phyloP scores from a whole-genome alignment of 2,113 vertebrate species.

The Brachirus orientalis region DNA sequence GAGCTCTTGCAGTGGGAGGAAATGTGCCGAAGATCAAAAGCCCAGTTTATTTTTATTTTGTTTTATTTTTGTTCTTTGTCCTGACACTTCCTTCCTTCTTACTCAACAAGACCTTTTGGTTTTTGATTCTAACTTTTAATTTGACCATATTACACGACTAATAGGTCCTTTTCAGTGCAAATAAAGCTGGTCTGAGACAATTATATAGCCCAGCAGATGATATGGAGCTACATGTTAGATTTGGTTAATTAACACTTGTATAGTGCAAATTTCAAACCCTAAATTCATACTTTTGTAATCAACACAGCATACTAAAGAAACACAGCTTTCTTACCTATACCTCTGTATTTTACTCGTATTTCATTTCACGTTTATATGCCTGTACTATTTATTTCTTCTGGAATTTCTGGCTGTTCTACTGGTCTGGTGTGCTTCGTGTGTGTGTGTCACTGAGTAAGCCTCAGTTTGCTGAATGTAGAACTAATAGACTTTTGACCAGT shows the following conservation, averaged over 20 bases:
- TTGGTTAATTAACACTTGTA: slow-evolving; percentile 35
- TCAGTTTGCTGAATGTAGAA: slow-evolving; percentile 44
- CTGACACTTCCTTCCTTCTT: slow-evolving; percentile 6
- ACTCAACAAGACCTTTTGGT: slow-evolving; percentile 17
- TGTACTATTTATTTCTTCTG: slow-evolving; percentile 66
- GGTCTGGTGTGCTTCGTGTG: slow-evolving; percentile 51
- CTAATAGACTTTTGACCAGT: slow-evolving; percentile 46
- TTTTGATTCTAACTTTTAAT: slow-evolving; percentile 29
- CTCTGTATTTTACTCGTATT: slow-evolving; percentile 31
- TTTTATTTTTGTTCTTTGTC: not conserved
- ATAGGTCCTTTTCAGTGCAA: slow-evolving; percentile 44
- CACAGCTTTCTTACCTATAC: slow-evolving; percentile 25
- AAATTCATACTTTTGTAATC: slow-evolving; percentile 50
- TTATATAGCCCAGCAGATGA: slow-evolving; percentile 48
- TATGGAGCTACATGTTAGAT: slow-evolving; percentile 40
- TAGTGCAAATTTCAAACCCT: slow-evolving; percentile 45
- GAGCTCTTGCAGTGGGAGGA: slow-evolving; percentile 30
- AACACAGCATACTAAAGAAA: slow-evolving; percentile 35
- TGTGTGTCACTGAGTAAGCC: slow-evolving; percentile 31
- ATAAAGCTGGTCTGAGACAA: slow-evolving; percentile 57
- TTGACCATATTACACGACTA: slow-evolving; percentile 23
- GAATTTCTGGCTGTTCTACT: slow-evolving; percentile 53
- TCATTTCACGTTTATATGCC: slow-evolving; percentile 52
- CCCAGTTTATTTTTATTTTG: slow-evolving; percentile 5
- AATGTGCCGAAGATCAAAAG: slow-evolving; percentile 22